phyloP scores from a whole-genome alignment of 2,888 invertebrate species.

The Hanleya hanleyi region DNA sequence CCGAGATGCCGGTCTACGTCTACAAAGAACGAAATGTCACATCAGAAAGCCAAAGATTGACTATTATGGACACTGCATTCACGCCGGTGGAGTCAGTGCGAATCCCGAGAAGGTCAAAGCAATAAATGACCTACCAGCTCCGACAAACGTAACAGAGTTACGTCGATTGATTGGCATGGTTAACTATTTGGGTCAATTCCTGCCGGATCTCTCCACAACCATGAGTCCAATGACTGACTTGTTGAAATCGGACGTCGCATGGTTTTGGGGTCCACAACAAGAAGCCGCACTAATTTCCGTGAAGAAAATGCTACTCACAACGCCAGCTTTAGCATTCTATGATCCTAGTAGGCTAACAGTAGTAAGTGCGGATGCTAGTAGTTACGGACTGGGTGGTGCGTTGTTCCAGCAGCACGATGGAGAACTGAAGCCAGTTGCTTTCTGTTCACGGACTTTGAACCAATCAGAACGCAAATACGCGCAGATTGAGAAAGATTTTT shows the following conservation, averaged over 20 bases:
- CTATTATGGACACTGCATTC: constrained; percentile 10
- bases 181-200: no score
- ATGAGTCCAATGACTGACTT: constrained; percentile 26
- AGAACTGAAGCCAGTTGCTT: constrained; percentile 15
- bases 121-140: constrained; percentile 3
- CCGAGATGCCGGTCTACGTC: constrained; percentile 12
- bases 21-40: not conserved
- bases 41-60: constrained; percentile 10
- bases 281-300: not conserved
- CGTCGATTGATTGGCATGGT: no score
- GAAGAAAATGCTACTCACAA: constrained; percentile 10
- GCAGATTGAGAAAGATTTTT: not conserved
- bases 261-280: constrained; percentile 25
- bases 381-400: constrained; percentile 26
- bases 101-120: not conserved
- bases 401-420: constrained; percentile 17
- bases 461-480: constrained; percentile 7
- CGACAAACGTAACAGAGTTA: no score
- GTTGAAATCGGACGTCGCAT: constrained; percentile 18
- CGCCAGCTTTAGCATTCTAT: constrained; percentile 25
- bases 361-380: constrained; percentile 25
- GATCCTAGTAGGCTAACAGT: constrained; percentile 20
- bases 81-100: constrained; percentile 14
- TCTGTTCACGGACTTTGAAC: constrained; percentile 23
- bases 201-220: constrained; percentile 3